Base-by-base conservation (phyloP, 2,113 vertebrate genomes). In the Todiramphus chloris region DNA sequence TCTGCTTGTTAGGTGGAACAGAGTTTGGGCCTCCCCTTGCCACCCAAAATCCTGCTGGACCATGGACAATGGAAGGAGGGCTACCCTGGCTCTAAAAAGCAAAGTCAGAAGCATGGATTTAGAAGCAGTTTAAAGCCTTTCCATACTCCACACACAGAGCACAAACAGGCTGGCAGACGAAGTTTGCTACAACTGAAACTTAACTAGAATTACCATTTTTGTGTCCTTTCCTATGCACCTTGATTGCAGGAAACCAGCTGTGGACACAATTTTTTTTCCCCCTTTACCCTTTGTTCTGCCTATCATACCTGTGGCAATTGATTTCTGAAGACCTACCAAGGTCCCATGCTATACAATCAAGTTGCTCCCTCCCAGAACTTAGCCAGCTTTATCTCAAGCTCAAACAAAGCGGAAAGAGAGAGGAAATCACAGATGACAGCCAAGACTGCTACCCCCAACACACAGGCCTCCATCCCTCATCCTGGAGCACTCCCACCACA, bases 31-130 rank as follows among this genome's bases (percentile, higher is more conserved):
- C 97, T 74, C 94, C 96, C 39, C 97, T 98, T 83, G 96, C 39
- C 46, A 98, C 95, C 98, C 98, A 98, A 87, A 98, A 99, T 55
- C 97, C 77, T 18, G 98, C 83, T 79, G 97, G 60, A 70, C 96
- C 75, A 48, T 98, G 97, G 67, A 98, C 97, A 93, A 98, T 60
- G 8, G 97, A 37, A 93, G 88, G 43, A 33, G 97, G 66, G n/a
- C 87, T 95, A 16, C 95, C 76, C 62, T 97, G 98, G 86, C 81
- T 98, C 98, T 99, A 72, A 51, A 87, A 91, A 89, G 39, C 62
- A 87, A 80, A 77, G 58, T 28, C 62, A 91, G 39, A 89, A 74
- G 14, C 0, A 3, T 6, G 8, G 5, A 48, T 27, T 90, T 31
- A 75, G 10, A 62, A 90, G 20, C 1, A 13, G 50, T 31, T 63